Base-by-base conservation (phyloP, 2,113 vertebrate species). In the Phylloscopus whistleri region DNA sequence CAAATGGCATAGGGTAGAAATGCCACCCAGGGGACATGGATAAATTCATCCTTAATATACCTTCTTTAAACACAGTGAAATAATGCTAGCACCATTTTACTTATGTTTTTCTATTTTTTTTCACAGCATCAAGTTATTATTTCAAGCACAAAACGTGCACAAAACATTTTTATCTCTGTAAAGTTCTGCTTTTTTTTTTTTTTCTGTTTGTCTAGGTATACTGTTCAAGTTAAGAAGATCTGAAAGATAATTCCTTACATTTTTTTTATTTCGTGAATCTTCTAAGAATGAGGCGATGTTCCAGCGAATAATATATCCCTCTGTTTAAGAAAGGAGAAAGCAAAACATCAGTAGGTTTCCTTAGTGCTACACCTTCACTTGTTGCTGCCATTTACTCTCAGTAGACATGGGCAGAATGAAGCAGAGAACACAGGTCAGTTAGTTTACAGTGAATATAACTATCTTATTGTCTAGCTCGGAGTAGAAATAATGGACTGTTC, bases 231-330 rank as follows among this genome's bases (percentile, higher is more conserved):
- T 67, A 86, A 75, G 55, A 90, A 88, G 78, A 62, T 14, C 63
- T 62, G 31, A 63, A 33, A 80, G 35, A 44, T 55, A 53, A 85
- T 79, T 87, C 28, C 96, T 97, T 97, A 98, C 97, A 83, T 97
- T 98, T 87, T 84, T 94, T 67, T 23, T 89, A n/a, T 96, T 96
- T 49, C 91, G 70, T 84, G 97, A 92, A 39, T 96, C 75, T 90
- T 98, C 93, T 72, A 98, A 90, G 91, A 98, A 98, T 52, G 97
- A 97, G 41, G 84, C 41, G 33, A 98, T 80, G 63, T 63, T 97
- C 96, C 96, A 98, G 68, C 74, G 5, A 84, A 97, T 96, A 64
- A 97, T 35, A 15, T 97, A 67, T 80, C 97, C 98, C 51, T 97
- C 98, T 98, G 94, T 91, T 92, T 49, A 83, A 87, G 30, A 86